Conservation (phyloP, 2,888 invertebrate genomes). For the Agriotes lineatus region DNA sequence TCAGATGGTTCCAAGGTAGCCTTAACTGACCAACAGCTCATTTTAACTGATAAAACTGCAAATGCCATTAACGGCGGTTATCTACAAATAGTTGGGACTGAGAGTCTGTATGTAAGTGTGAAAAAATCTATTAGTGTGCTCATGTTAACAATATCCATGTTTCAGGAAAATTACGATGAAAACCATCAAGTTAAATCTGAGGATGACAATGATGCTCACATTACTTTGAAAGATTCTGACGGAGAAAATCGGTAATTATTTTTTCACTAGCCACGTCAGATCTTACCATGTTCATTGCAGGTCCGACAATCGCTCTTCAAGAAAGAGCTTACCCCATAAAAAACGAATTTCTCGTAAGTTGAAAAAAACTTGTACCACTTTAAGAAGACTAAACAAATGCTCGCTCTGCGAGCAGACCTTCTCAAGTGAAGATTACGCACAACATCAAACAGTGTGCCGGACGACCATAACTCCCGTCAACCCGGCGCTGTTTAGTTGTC, state of each 20-base stretch:
- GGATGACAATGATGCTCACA: conserved; percentile 55
- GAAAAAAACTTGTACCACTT: conserved; percentile 67
- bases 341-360: conserved; percentile 86
- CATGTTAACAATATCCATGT: neutral
- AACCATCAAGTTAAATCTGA: conserved; percentile 49
- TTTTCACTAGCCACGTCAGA: neutral
- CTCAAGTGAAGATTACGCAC: conserved; percentile 63
- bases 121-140: neutral
- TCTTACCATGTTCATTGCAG: conserved; percentile 40
- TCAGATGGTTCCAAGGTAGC: conserved; percentile 52
- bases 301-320: conserved; percentile 62
- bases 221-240: conserved; percentile 57
- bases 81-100: conserved; percentile 61
- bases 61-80: conserved; percentile 54
- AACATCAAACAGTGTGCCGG: conserved; percentile 68
- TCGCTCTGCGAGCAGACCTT: conserved; percentile 67
- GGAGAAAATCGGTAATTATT: conserved; percentile 53
- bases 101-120: conserved; percentile 53
- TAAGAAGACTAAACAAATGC: conserved; percentile 64
- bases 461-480: conserved; percentile 63
- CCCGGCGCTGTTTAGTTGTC: conserved; percentile 75
- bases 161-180: conserved; percentile 32
- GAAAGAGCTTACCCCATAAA: conserved; percentile 86
- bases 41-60: conserved; percentile 56
- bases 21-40: conserved; percentile 59